Evolutionary conservation across 2,797 vertebrate species (phyloP).

Genomic region (Avahi laniger): DNA sequence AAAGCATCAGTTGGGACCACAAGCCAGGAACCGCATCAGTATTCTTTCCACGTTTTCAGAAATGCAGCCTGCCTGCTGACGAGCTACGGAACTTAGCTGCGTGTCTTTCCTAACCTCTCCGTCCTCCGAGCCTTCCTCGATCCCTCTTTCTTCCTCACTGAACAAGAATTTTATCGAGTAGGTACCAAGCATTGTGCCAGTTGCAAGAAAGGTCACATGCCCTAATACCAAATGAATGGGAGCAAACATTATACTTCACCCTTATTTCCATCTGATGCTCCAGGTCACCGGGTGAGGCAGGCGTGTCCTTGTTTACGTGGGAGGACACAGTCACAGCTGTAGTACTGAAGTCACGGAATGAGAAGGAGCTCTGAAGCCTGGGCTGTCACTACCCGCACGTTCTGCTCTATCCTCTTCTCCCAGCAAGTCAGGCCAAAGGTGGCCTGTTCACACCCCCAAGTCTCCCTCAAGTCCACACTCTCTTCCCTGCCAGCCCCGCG

Average conservation of each 20-base stretch:
- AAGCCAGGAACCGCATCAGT: not conserved
- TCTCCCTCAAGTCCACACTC: not conserved
- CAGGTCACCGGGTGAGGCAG: not conserved
- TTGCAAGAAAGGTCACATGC: not conserved
- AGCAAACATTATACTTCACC: too few relatives aligned
- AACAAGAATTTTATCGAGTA: not conserved
- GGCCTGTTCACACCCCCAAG: not conserved
- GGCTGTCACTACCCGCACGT: not conserved
- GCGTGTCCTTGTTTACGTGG: rapidly evolving
- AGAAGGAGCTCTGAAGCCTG: not conserved
- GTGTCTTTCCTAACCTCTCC: not conserved
- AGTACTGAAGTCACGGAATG: not conserved
- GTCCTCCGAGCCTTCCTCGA: not conserved
- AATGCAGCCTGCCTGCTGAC: not conserved
- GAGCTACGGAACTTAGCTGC: not conserved
- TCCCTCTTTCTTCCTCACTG: not conserved
- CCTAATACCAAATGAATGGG: too few relatives aligned
- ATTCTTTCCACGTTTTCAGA: not conserved
- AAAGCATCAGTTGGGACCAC: not conserved
- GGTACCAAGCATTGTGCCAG: not conserved
- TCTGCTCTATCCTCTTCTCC: not conserved
- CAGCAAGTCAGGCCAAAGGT: not conserved
- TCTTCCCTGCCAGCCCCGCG: not conserved
- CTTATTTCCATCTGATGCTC: too few relatives aligned
- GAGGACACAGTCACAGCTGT: not conserved